These are phyloP conservation scores for Cordilura impudica DNA, from an alignment of 2,888 invertebrate species.

Conservation along the genomic window DNA sequence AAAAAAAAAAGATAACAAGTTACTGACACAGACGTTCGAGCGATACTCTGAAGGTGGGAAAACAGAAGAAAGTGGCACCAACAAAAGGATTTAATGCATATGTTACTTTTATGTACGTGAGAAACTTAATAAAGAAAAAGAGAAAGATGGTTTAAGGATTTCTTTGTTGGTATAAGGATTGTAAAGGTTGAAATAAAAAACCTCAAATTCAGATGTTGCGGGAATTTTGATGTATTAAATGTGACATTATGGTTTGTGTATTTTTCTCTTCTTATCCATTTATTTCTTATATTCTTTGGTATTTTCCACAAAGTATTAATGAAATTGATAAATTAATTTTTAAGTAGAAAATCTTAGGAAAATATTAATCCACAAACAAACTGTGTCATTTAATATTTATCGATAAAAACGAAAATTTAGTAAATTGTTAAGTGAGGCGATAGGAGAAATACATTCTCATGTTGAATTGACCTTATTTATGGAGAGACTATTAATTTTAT, in stretches of 20 bases:
- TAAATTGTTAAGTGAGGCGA: too few species aligned
- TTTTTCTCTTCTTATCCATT: constrained; percentile 19
- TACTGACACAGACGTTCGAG: constrained; percentile 17
- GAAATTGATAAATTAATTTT: constrained; percentile 50
- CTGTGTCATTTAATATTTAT: too few species aligned
- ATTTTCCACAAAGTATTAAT: neutral
- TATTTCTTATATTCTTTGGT: constrained; percentile 1
- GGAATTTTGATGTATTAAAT: constrained; percentile 53
- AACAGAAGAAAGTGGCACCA: constrained; percentile 38
- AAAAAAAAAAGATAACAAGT: constrained; percentile 31
- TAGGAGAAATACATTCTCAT: too few species aligned
- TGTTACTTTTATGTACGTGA: constrained; percentile 42
- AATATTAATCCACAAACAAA: neutral
- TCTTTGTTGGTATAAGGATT: neutral
- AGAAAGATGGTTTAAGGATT: neutral
- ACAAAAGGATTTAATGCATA: constrained; percentile 61
- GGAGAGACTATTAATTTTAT: too few species aligned
- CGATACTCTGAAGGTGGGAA: constrained; percentile 18
- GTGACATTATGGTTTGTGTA: constrained; percentile 35
- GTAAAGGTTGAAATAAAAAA: constrained; percentile 29
- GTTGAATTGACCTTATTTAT: too few species aligned
- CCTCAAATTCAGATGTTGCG: constrained; percentile 40
- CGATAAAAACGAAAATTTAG: too few species aligned
- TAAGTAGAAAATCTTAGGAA: constrained; percentile 26
- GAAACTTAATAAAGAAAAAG: constrained; percentile 32